Conservation (phyloP, 2,888 invertebrate genomes). For the Epistrophe eligans region DNA sequence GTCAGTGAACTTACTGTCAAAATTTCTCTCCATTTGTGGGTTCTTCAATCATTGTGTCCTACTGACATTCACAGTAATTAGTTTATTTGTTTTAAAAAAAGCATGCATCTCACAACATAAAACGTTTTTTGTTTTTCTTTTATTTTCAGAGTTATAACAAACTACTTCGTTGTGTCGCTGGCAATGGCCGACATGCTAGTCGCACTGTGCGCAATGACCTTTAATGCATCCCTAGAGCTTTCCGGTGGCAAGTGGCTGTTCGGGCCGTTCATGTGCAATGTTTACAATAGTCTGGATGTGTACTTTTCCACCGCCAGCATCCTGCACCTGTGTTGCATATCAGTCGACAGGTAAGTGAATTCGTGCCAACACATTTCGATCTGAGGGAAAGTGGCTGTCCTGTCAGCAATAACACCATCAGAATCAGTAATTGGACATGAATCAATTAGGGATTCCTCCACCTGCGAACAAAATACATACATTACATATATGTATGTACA, state of each 20-base stretch:
- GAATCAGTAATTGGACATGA: slow-evolving; percentile 66
- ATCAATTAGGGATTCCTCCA: slow-evolving; percentile 61
- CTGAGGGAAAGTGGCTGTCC: slow-evolving; percentile 20
- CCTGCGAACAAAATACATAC: background rate
- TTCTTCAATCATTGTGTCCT: too few relatives aligned
- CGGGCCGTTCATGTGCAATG: slow-evolving; percentile 96
- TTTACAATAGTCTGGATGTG: slow-evolving; percentile 98
- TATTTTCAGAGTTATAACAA: slow-evolving; percentile 90
- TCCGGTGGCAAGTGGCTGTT: slow-evolving; percentile 94
- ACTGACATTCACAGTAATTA: too few relatives aligned
- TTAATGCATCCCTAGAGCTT: slow-evolving; percentile 95
- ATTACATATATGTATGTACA: background rate
- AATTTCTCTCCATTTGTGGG: too few relatives aligned
- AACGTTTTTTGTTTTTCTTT: slow-evolving; percentile 27
- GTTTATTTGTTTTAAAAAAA: too few relatives aligned
- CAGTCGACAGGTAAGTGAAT: slow-evolving; percentile 87
- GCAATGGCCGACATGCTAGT: slow-evolving; percentile 98
- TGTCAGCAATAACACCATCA: slow-evolving; percentile 60
- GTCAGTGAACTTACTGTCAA: too few relatives aligned
- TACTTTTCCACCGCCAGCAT: slow-evolving; percentile 97
- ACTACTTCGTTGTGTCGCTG: slow-evolving; percentile 97
- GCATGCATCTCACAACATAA: too few relatives aligned
- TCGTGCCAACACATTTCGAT: slow-evolving; percentile 26
- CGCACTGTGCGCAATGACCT: slow-evolving; percentile 97
- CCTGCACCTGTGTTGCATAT: slow-evolving; percentile 96